These are phyloP conservation scores for Chrysotoxum bicinctum DNA, from an alignment of 2,888 invertebrate species.

Conservation along the genomic window DNA sequence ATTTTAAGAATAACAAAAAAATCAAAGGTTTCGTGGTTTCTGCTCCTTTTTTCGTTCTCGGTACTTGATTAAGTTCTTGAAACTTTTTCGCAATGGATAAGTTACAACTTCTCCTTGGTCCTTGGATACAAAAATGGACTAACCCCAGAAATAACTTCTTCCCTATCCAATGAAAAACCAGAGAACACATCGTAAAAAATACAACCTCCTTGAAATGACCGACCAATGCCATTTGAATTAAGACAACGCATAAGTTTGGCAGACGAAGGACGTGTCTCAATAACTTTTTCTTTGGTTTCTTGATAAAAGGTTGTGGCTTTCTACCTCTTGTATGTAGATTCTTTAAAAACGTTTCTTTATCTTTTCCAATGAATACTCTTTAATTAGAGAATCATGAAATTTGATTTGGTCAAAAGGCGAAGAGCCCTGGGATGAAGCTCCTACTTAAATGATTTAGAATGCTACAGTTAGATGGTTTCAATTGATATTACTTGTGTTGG, in stretches of 20 bases:
- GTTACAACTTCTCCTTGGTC: slow-evolving; percentile 45
- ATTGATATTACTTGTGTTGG: not conserved
- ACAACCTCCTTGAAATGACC: not conserved
- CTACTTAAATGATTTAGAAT: not conserved
- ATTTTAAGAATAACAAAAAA: slow-evolving; percentile 47
- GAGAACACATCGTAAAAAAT: slow-evolving; percentile 17
- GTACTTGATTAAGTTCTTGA: slow-evolving; percentile 61
- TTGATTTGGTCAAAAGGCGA: not conserved
- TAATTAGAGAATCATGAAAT: slow-evolving; percentile 53
- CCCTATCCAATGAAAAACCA: not conserved
- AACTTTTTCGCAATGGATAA: slow-evolving; percentile 57
- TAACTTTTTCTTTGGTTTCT: slow-evolving; percentile 56
- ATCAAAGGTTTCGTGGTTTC: not conserved
- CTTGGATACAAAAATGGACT: slow-evolving; percentile 45
- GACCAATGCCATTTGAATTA: slow-evolving; percentile 44
- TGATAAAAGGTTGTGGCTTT: not conserved
- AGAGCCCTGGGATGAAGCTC: not conserved
- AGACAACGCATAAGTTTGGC: slow-evolving; percentile 58
- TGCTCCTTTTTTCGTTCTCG: slow-evolving; percentile 8
- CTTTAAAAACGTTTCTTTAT: not conserved
- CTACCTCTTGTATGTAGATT: not conserved
- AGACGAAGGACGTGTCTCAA: slow-evolving; percentile 61
- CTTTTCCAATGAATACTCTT: slow-evolving; percentile 44
- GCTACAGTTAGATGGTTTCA: not conserved
- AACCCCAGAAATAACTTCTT: slow-evolving; percentile 28